Conservation (phyloP, 2,888 invertebrate genomes). For the Ophion costatus region DNA sequence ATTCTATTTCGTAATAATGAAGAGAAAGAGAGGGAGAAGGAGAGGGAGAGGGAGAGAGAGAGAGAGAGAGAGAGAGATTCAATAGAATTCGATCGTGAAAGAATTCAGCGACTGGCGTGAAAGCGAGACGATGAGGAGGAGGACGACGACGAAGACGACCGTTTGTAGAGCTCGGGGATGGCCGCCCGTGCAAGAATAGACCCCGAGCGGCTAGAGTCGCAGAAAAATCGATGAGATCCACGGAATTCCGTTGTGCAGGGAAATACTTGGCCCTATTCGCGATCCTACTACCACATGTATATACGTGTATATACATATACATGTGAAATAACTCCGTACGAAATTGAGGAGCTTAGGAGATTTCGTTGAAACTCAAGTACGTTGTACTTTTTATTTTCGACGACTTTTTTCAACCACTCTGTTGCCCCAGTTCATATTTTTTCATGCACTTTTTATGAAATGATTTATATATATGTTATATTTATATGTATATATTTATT, state of each 20-base stretch:
- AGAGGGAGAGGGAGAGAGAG: too few relatives aligned
- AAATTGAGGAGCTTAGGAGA: background rate
- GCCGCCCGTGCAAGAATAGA: slow-evolving; percentile 3
- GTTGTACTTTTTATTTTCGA: background rate
- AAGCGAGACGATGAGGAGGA: slow-evolving; percentile 57
- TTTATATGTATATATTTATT: too few relatives aligned
- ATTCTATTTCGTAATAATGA: slow-evolving; percentile 69
- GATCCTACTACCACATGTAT: slow-evolving; percentile 37
- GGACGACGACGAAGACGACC: slow-evolving; percentile 39
- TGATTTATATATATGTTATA: background rate
- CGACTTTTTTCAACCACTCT: background rate
- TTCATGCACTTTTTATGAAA: too few relatives aligned
- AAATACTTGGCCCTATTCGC: slow-evolving; percentile 58
- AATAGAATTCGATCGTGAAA: slow-evolving; percentile 67
- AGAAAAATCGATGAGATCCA: slow-evolving; percentile 65
- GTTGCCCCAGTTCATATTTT: background rate
- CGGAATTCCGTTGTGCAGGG: slow-evolving; percentile 62
- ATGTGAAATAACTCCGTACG: background rate
- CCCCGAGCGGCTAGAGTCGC: slow-evolving; percentile 43
- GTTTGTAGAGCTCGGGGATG: slow-evolving; percentile 7
- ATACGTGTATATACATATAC: background rate
- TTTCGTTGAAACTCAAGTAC: background rate
- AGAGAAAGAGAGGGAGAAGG: slow-evolving; percentile 27
- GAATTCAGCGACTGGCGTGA: slow-evolving; percentile 66
- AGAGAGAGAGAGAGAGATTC: slow-evolving; percentile 45